phyloP scores from a whole-genome alignment of 2,113 vertebrate species.

The Plestiodon gilberti region DNA sequence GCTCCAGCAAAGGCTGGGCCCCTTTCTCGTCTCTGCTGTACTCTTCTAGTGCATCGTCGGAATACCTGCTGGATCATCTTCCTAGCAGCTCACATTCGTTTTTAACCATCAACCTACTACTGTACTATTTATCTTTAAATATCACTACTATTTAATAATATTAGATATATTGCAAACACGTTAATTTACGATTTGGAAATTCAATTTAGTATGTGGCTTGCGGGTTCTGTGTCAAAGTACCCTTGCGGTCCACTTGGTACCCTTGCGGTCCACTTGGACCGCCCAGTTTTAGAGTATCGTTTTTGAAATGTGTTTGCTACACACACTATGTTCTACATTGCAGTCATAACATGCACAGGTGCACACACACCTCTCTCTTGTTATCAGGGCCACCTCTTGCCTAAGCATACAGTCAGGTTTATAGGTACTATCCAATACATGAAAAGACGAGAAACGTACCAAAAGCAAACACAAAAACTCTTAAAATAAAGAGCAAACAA shows the following conservation, averaged over 20 bases:
- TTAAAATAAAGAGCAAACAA: conserved; percentile 6
- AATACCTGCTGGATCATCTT: background rate
- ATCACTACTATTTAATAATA: no score
- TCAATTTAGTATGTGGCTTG: no score
- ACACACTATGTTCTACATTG: background rate
- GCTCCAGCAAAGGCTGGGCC: background rate
- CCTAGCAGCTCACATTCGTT: no score
- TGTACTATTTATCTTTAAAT: no score
- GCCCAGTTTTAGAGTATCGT: background rate
- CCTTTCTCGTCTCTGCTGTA: background rate
- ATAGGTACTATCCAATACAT: background rate
- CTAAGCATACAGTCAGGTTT: background rate
- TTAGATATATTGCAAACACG: no score
- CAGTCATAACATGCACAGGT: background rate
- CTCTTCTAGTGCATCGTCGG: background rate
- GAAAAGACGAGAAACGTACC: background rate
- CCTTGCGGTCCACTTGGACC: no score
- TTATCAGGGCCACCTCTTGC: background rate
- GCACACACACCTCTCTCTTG: background rate
- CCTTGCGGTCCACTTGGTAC: no score
- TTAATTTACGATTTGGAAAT: no score
- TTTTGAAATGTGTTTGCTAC: background rate
- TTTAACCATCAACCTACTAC: background rate
- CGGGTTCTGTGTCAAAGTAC: no score
- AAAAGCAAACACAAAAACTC: conserved; percentile 13